Evolutionary conservation across 2,888 invertebrate genomes (phyloP), one percentile per base, ranked within the genome.

Genomic region (Omphaloscelis lunosa): DNA sequence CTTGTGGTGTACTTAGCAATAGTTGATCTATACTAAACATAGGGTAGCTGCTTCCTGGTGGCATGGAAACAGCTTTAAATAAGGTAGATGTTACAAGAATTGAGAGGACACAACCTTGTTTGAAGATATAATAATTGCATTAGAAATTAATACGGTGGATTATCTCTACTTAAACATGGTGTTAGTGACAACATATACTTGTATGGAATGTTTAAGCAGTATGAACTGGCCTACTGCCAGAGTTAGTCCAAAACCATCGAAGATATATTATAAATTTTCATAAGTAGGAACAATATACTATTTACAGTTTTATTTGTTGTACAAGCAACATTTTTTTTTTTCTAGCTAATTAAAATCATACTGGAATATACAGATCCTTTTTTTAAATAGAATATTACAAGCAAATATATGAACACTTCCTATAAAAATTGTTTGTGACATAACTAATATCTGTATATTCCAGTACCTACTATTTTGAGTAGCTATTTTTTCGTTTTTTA

Each of bases 91-190:
- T 71, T 78, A 77, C 79, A 89, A 87, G 79, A 75, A 73, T 82
- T 74, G 85, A 89, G 84, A 81, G 80, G 87, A 89, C 89, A 90
- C 88, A 90, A 91, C 87, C 89, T 85, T 83, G 69, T 79, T 84
- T 78, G 62, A 72, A 66, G 67, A 81, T 79, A 85, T 68, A 69
- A 72, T 80, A 79, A 81, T 80, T 77, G 79, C 23, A 62, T 59
- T 84, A 69, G 83, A 74, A 77, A 63, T 68, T 62, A 76, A 88
- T 78, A 78, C 76, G 88, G 87, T 89, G 89, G 86, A 88, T 80
- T 75, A 78, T 75, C 34, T 84, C 75, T 84, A 81, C 84, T 83
- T 87, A 89, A 82, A 87, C 87, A 88, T 73, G 77, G 66, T 79
- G 83, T 87, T 86, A 88, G 83, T 82, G 79, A 87, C 66, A 82